A percentile compares a stretch with the other conserved stretches of the same genome.
Conservation (phyloP, 2,888 invertebrate genomes). For the Arrhopalites spinosus region DNA sequence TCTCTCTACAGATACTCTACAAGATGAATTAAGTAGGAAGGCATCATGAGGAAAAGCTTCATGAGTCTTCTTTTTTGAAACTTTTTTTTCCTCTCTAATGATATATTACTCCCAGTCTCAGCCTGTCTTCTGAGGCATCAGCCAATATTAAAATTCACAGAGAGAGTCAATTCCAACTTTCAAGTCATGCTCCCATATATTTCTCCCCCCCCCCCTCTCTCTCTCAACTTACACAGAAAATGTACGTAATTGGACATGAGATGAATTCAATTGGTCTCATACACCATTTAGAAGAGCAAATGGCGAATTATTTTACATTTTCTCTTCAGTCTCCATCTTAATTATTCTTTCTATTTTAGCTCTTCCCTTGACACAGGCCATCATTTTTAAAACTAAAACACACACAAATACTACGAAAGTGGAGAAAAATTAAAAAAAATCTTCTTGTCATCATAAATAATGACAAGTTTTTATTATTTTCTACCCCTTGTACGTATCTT, state of each 20-base stretch:
- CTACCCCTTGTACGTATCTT: no score
- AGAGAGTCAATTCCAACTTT: conserved; percentile 12
- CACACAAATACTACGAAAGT: background rate
- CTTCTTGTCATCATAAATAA: no score
- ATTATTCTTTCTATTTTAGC: no score
- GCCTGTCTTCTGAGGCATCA: background rate
- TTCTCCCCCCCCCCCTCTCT: background rate
- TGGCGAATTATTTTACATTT: conserved; percentile 1
- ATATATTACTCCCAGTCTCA: conserved; percentile 40
- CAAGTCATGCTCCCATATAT: background rate
- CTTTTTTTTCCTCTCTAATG: conserved; percentile 44
- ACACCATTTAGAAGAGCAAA: background rate
- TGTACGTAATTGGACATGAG: conserved; percentile 16
- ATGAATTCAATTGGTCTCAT: conserved; percentile 21
- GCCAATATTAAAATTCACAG: conserved; percentile 24
- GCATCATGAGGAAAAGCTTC: background rate
- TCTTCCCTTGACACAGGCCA: background rate
- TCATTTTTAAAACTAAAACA: background rate
- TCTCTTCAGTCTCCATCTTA: conserved; percentile 15
- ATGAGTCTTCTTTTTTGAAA: conserved; percentile 40
- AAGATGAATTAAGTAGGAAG: conserved; percentile 7
- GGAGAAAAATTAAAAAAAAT: background rate
- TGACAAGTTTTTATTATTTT: no score
- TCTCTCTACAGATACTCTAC: background rate
- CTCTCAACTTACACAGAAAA: background rate